Evolutionary conservation across 30 jellyfish, hydroid and myxozoan genomes (phyloP), one percentile per base, ranked within the genome.

Genomic region (Catostylus mosaicus): DNA sequence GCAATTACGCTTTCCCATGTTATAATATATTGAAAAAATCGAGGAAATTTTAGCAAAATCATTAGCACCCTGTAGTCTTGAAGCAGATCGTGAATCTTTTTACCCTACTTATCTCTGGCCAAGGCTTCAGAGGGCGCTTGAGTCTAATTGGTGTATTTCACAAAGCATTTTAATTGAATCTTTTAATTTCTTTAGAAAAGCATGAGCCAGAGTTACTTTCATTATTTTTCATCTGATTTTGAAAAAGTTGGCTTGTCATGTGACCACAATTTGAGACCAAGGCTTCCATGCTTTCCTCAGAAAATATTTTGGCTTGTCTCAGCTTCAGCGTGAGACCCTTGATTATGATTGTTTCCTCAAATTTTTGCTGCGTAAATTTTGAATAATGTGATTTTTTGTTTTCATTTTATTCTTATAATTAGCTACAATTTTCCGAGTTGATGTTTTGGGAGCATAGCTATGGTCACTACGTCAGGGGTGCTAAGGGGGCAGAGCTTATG

Each of bases 161-260:
- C 63, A 9, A 48, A 27, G 63, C 63, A 2, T 27, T 48, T 16
- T 23, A 27, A 48, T 27, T 48, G 20, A 9, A 48, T 9, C 14
- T 9, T 23, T 48, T 2, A 16, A 48, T 23, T 23, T 23, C 14
- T 48, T 9, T 16, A 16, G 63, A 23, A 48, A 9, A 27, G 63
- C 24, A 48, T 48, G 20, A 9, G 27, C 20, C 20, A 27, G 20
- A 9, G 27, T 27, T 48, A 27, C 14, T 48, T 16, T 73, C 47
- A 37, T 29, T 73, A 43, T 47, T 73, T 68, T 30, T 37, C 61
- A 33, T 6, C 30, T 76, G 60, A 76, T 76, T 76, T 76, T 76
- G 59, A 56, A 76, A 76, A 23, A 76, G 33, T n/a, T 56, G 12
- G 18, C 36, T 27, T 48, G 88, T 62, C 61, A 76, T 76, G 80